Percentiles rank a stretch among this genome's conserved stretches.
Evolutionary conservation across 92 coral and sea anemone species (phyloP).

Genomic region (Palythoa caribaeorum): DNA sequence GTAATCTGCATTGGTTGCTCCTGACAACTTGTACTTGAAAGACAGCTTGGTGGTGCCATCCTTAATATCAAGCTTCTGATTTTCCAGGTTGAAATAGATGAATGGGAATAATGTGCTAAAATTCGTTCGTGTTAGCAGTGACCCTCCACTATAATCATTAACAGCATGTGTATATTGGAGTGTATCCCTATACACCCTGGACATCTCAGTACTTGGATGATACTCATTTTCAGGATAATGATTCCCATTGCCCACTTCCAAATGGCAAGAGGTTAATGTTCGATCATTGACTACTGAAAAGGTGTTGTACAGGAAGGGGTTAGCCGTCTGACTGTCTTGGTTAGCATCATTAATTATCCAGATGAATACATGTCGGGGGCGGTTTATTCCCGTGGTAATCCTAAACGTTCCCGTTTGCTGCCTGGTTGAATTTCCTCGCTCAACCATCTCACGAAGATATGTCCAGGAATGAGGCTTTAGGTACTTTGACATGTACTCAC

Average conservation of each 20-base stretch:
- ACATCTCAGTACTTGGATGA: constrained; percentile 3
- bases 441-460: constrained; percentile 12
- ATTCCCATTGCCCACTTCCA: constrained; percentile 22
- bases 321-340: constrained; percentile 17
- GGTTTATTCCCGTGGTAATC: constrained; percentile 16
- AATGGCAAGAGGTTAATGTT: neutral
- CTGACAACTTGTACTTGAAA: neutral
- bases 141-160: neutral
- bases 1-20: neutral
- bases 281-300: neutral
- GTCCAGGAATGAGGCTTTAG: constrained; percentile 19
- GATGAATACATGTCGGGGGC: constrained; percentile 46
- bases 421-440: neutral
- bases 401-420: constrained; percentile 35
- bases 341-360: constrained; percentile 43
- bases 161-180: neutral
- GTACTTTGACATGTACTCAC: neutral
- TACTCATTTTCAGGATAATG: neutral
- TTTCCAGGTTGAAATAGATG: neutral
- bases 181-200: neutral
- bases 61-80: constrained; percentile 18
- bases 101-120: neutral
- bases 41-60: neutral
- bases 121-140: neutral
- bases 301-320: constrained; percentile 48